phyloP scores from a whole-genome alignment of 2,888 invertebrate genomes.

The Atrina japonica region DNA sequence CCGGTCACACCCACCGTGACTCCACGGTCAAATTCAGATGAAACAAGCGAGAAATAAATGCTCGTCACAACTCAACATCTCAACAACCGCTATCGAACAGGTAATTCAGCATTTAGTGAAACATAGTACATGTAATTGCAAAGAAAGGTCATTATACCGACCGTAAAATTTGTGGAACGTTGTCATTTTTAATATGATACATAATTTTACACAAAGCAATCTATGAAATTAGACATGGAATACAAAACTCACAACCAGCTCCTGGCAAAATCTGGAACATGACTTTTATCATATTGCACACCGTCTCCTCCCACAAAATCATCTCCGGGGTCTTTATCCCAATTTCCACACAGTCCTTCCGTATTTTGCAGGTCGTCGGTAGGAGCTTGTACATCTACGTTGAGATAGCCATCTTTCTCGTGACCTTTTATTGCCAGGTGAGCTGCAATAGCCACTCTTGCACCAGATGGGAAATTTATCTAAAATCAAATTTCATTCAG shows the following conservation, averaged over 20 bases:
- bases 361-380: constrained; percentile 8
- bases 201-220: no score
- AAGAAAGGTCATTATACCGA: no score
- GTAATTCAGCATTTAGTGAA: no score
- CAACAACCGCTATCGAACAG: no score
- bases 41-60: no score
- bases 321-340: constrained; percentile 42
- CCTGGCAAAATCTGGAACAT: constrained; percentile 7
- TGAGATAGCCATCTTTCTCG: constrained; percentile 20
- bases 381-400: constrained; percentile 19
- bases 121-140: no score
- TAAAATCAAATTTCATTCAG: not conserved
- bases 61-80: no score
- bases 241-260: constrained; percentile 19
- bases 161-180: no score
- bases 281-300: constrained; percentile 15
- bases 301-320: constrained; percentile 44
- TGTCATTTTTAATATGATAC: no score
- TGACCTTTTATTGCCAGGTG: not conserved
- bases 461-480: constrained; percentile 31
- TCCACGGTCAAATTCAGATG: no score
- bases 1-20: no score
- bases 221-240: no score
- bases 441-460: constrained; percentile 5
- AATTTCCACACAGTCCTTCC: constrained; percentile 52